Percentiles rank a stretch among this genome's conserved stretches.
phyloP scores from a whole-genome alignment of 2,888 invertebrate genomes.

The Megaustenia siamemsis region DNA sequence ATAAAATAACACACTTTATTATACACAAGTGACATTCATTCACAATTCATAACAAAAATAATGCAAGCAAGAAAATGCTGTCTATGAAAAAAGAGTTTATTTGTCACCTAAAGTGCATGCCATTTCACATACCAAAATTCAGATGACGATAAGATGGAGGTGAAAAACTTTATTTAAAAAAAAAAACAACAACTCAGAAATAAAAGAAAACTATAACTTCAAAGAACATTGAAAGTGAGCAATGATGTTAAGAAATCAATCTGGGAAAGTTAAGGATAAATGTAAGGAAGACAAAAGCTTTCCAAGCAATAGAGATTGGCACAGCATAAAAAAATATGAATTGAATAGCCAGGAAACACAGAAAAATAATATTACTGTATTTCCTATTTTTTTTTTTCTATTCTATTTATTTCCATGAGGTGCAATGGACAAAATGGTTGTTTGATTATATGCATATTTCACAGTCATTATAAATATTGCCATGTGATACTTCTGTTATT shows the following conservation, averaged over 20 bases:
- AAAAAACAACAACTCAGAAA: neutral
- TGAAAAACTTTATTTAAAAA: neutral
- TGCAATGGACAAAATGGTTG: no score
- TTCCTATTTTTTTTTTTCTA: neutral
- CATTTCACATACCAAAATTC: slow-evolving; percentile 45
- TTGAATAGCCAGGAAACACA: neutral
- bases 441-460: no score
- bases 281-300: neutral
- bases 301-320: neutral
- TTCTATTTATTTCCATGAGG: no score
- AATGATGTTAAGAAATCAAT: neutral
- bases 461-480: no score
- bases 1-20: neutral
- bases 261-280: neutral
- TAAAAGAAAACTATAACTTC: neutral
- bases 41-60: slow-evolving; percentile 10
- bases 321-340: neutral
- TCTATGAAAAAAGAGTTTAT: slow-evolving; percentile 48
- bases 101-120: slow-evolving; percentile 54
- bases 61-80: slow-evolving; percentile 29
- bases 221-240: neutral
- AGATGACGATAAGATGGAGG: slow-evolving; percentile 36
- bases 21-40: slow-evolving; percentile 2
- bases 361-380: slow-evolving; percentile 18
- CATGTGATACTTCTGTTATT: no score